Conservation (phyloP, 1,140 invertebrate species). For the Aphelinus certus region DNA sequence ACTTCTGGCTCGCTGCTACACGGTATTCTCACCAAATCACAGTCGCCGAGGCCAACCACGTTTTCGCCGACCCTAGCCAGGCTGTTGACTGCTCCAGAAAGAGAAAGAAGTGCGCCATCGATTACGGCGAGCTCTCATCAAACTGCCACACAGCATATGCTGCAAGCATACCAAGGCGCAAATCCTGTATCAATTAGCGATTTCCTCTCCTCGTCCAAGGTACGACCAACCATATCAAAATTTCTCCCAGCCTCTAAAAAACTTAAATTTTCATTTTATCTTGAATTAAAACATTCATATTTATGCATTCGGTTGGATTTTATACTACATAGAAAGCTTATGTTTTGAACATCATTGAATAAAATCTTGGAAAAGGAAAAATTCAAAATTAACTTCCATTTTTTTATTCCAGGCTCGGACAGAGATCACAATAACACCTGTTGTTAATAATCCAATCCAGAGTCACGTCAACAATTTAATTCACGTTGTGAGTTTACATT, state of each 20-base stretch:
- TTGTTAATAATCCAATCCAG: constrained; percentile 58
- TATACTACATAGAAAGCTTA: too few relatives aligned
- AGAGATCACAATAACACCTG: constrained; percentile 70
- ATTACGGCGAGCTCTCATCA: constrained; percentile 51
- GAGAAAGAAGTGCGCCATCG: constrained; percentile 56
- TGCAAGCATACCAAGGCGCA: constrained; percentile 59
- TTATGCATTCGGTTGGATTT: too few relatives aligned
- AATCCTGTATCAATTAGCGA: constrained; percentile 69
- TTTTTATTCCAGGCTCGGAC: constrained; percentile 59
- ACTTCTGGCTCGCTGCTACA: constrained; percentile 76
- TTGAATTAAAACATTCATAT: too few relatives aligned
- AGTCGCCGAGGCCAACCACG: constrained; percentile 65
- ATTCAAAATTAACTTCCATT: background rate
- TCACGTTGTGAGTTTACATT: constrained; percentile 55
- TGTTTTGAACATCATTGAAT: too few relatives aligned
- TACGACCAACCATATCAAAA: constrained; percentile 45
- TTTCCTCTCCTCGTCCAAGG: constrained; percentile 73
- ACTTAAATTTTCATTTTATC: too few relatives aligned
- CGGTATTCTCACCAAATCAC: constrained; percentile 75
- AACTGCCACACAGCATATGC: constrained; percentile 54
- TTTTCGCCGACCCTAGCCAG: constrained; percentile 83
- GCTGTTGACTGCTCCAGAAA: constrained; percentile 77
- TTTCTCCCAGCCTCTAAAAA: too few relatives aligned
- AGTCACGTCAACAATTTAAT: constrained; percentile 58
- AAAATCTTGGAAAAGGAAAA: too few relatives aligned